These are phyloP conservation scores for Istiophorus platypterus DNA, from an alignment of 2,113 vertebrate species.

Conservation along the genomic window DNA sequence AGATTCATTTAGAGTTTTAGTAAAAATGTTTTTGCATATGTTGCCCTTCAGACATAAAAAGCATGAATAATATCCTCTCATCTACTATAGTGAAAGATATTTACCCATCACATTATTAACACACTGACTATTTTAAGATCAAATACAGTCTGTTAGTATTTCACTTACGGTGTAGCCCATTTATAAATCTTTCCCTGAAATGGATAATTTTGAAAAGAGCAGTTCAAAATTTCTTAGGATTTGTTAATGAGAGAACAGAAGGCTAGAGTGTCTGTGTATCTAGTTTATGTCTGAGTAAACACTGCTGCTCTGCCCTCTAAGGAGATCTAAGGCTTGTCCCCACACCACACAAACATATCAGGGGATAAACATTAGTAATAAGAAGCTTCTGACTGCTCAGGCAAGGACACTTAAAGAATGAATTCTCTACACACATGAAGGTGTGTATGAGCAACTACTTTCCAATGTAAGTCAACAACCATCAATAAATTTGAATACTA, in stretches of 20 bases:
- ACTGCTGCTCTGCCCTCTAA: background rate
- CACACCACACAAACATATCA: background rate
- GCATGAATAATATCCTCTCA: background rate
- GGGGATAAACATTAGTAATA: constrained; percentile 47
- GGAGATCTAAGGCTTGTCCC: constrained; percentile 8
- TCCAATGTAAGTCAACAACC: background rate
- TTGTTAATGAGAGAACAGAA: background rate
- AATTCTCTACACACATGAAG: background rate
- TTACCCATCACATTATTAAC: background rate
- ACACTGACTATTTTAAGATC: background rate
- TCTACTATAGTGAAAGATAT: background rate
- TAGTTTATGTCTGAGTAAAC: background rate
- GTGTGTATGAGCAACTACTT: background rate
- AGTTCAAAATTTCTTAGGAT: background rate
- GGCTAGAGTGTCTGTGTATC: background rate
- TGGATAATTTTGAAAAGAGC: background rate
- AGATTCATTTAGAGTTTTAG: constrained; percentile 33
- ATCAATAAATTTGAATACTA: background rate
- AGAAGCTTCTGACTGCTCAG: constrained; percentile 42
- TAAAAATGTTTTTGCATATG: constrained; percentile 43
- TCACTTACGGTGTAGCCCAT: background rate
- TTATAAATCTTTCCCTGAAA: background rate
- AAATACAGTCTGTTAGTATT: background rate
- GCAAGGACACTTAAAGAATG: constrained; percentile 62
- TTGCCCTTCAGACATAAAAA: background rate